Base-by-base conservation (phyloP, 2,797 vertebrate genomes). In the Stomatorhinus walkeri region DNA sequence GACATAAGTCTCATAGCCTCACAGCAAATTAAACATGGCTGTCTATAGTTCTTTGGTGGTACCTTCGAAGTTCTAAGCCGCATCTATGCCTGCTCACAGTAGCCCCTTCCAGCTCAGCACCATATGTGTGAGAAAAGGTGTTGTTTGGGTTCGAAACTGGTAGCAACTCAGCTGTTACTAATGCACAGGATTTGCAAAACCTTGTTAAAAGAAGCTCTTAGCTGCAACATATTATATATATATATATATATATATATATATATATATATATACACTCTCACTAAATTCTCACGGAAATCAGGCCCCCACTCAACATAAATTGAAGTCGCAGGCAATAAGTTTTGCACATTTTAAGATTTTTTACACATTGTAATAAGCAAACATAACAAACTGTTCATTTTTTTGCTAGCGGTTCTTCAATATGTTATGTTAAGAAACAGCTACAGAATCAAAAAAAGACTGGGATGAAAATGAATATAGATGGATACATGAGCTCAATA, bases 131-230 rank as follows among this genome's bases (percentile, higher is more conserved):
- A 46, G 19, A 40, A 48, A 36, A 76, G 48, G 64, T 76, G 68
- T 88, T 76, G 64, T 24, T 64, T 68, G 64, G n/a, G n/a, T 68
- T 49, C 3, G 24, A 76, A 88, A 79, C 28, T 52, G 87, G 46
- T 46, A 68, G 59, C 59, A 87, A 87, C 46, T 46, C 10, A 59
- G 51, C 85, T 61, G 51, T 59, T 32, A 32, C 54, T 64, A 87
- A 87, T 87, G 28, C 43, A 40, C 16, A 46, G 68, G 48, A 79
- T 88, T 88, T 79, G 64, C 16, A 88, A 88, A 49, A 79, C 64
- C 87, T 51, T 28, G 64, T 76, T 19, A 88, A 79, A 88, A 88
- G 22, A 28, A 79, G 12, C 19, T 61, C 8, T 61, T 87, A 12
- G 51, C 12, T 46, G 86, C 8, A 19, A 32, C 9, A 85, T n/a